phyloP scores from a whole-genome alignment of 2,113 vertebrate genomes.

The Vidua chalybeata region DNA sequence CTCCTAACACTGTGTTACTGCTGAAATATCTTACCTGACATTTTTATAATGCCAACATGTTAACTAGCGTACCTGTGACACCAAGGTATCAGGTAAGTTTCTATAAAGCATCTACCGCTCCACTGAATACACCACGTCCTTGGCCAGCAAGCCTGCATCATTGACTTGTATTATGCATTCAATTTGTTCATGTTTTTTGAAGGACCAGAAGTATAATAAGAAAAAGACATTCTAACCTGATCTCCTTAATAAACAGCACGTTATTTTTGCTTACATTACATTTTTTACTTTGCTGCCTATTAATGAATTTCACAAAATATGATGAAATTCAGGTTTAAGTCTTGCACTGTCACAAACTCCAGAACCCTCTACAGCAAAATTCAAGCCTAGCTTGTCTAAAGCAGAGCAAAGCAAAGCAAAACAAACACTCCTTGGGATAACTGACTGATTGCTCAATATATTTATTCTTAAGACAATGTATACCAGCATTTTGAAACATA shows the following conservation, averaged over 20 bases:
- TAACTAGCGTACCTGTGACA: background rate
- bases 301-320: background rate
- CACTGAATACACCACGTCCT: background rate
- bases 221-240: background rate
- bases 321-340: background rate
- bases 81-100: background rate
- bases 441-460: background rate
- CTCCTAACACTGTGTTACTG: background rate
- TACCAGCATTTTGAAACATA: background rate
- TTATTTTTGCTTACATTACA: background rate
- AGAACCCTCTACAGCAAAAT: background rate
- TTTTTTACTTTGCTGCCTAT: background rate
- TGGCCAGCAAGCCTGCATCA: background rate
- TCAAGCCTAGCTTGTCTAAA: background rate
- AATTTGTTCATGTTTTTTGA: background rate
- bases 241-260: background rate
- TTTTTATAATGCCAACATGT: background rate
- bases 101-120: background rate
- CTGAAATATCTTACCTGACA: background rate
- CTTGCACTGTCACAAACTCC: background rate
- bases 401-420: background rate
- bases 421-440: background rate
- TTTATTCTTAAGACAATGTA: background rate
- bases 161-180: background rate
- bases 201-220: background rate